Base-by-base conservation (phyloP, 1,140 invertebrate species). In the Andricus grossulariae region DNA sequence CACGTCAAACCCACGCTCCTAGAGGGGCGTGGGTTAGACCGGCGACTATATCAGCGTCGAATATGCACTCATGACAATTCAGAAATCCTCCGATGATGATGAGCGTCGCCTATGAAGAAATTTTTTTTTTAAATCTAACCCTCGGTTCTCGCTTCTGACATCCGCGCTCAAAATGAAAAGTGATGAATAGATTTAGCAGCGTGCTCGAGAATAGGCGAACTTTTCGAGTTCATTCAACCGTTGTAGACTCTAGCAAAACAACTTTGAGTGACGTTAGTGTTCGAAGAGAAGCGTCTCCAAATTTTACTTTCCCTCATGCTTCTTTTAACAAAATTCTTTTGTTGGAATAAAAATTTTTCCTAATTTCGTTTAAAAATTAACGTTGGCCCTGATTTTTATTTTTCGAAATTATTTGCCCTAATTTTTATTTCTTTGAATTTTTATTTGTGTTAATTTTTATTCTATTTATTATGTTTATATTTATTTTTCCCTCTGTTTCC, bases 11-110 rank as follows among this genome's bases (percentile, higher is more conserved):
- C n/a, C n/a, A n/a, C n/a, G n/a, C n/a, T n/a, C n/a, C n/a, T n/a
- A n/a, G n/a, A n/a, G 25, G 3, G n/a, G 87, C 85, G 83, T 87
- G 86, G 85, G 87, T 83, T 86, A 87, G 82, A 87, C 85, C 82
- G 76, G 82, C 82, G 80, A 84, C 83, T 84, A 84, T 86, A 84
- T 72, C 80, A 73, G 50, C n/a, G n/a, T n/a, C 77, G 80, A 80
- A 80, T 32, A 32, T 32, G 32, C 39, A 45, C 39, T 45, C 39
- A 10, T 45, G 19, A 55, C 16, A 66, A 39, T 81, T 87, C 85
- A 85, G 87, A 82, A 83, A 85, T 86, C 50, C 77, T 70, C 39
- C 72, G 7, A 8, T 19, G 25, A 12, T 32, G 12, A 21, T 19
- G 8, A 32, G 11, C 21, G 60, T 70, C 39, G 39, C 39, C 32